Evolutionary conservation across 2,113 vertebrate species (phyloP), one percentile per base, ranked within the genome.

Genomic region (Upupa epops): DNA sequence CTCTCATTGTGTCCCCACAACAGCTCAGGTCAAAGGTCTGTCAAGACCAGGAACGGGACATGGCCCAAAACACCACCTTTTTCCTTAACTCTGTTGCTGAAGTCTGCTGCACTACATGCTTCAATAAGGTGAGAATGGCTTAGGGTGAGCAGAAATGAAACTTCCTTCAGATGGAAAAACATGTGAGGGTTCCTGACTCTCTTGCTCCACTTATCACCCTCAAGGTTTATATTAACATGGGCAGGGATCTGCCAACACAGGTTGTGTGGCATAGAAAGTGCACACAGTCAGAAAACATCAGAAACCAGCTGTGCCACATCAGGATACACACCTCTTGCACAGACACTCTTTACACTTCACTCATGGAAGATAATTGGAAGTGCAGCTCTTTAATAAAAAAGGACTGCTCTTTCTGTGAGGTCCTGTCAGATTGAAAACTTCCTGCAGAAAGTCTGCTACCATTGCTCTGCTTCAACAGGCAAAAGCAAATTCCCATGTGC

Each of bases 1-100:
- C 17, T 71, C 21, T 40, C 28, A n/a, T 28, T 65, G 3, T 26
- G 7, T 49, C 2, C 8, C 4, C 8, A 2, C 10, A 2, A 3
- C 5, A 42, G 6, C 31, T 66, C 46, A 52, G 22, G 45, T 19
- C 18, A 69, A 90, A 15, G 9, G 3, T 55, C 29, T 83, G 26
- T 26, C 31, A 83, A 54, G 49, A 74, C 5, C 6, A 60, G 17
- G 36, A 26, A n/a, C 5, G 28, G 48, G 37, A 59, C 11, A 16
- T 17, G 7, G 15, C 17, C 8, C 2, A 45, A 31, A 20, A 72
- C 19, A 61, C 1, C 1, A 10, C 54, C n/a, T 71, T 45, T 45
- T 15, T 69, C 15, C 1, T 46, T 13, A 80, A 32, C 4, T 48
- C 31, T 71, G 10, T 20, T 52, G 19, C 34, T 60, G 26, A 83